These are phyloP conservation scores for Ormyrus labotus DNA, from an alignment of 2,888 invertebrate genomes.

Conservation along the genomic window DNA sequence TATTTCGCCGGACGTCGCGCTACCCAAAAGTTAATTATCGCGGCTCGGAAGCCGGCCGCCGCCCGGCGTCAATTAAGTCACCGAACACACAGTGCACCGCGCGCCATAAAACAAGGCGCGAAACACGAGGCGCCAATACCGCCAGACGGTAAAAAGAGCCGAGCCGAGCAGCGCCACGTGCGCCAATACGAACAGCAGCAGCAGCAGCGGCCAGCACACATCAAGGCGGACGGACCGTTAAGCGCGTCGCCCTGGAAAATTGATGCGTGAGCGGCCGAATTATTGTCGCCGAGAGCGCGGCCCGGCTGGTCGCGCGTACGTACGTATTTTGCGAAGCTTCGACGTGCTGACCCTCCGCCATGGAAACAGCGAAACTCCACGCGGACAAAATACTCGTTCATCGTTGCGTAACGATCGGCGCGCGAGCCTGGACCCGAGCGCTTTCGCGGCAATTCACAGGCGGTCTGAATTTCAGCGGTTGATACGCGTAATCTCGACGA, in stretches of 20 bases:
- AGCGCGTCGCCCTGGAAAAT: not conserved
- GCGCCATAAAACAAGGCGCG: slow-evolving; percentile 33
- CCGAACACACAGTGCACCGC: not conserved
- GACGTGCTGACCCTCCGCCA: too few species aligned
- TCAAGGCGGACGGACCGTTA: slow-evolving; percentile 11
- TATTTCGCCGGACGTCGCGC: not conserved
- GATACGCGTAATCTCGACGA: too few species aligned
- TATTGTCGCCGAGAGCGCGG: too few species aligned
- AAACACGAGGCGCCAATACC: not conserved
- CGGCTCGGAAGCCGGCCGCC: slow-evolving; percentile 6
- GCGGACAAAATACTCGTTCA: too few species aligned
- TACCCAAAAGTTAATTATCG: slow-evolving; percentile 23
- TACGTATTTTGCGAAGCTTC: too few species aligned
- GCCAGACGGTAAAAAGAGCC: not conserved
- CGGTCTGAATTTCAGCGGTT: too few species aligned
- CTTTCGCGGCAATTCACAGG: too few species aligned
- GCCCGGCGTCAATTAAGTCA: slow-evolving; percentile 10
- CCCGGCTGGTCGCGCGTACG: too few species aligned
- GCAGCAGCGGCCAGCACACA: not conserved
- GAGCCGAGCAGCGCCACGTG: not conserved
- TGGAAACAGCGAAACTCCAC: too few species aligned
- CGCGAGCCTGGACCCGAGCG: too few species aligned
- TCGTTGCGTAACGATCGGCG: too few species aligned
- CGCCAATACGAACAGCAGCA: not conserved
- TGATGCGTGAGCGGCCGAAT: too few species aligned